phyloP scores from a whole-genome alignment of 2,888 invertebrate genomes.

The Nomada lathburiana region DNA sequence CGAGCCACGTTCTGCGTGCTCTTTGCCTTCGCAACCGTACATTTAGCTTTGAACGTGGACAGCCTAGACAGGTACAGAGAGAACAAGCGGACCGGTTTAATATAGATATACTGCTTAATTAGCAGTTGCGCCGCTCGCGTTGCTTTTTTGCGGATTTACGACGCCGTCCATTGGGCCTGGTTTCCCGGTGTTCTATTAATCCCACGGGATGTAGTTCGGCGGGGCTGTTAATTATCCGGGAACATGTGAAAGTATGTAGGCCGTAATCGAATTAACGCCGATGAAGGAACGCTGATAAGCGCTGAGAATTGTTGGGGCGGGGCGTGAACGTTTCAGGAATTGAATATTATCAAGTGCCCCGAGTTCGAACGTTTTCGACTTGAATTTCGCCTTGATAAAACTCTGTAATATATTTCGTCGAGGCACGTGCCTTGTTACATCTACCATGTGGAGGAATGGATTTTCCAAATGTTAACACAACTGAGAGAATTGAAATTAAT shows the following conservation, averaged over 20 bases:
- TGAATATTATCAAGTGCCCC: not conserved
- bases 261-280: slow-evolving; percentile 47
- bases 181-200: slow-evolving; percentile 28
- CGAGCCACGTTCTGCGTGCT: slow-evolving; percentile 59
- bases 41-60: slow-evolving; percentile 61
- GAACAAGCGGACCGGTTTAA: slow-evolving; percentile 64
- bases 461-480: too few species aligned
- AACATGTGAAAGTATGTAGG: slow-evolving; percentile 43
- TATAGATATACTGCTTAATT: slow-evolving; percentile 65
- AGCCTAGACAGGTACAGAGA: slow-evolving; percentile 65
- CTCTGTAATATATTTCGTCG: too few species aligned
- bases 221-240: slow-evolving; percentile 42
- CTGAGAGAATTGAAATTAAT: too few species aligned
- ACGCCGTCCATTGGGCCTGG: slow-evolving; percentile 19
- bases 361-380: not conserved
- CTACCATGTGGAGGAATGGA: too few species aligned
- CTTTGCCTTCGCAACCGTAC: slow-evolving; percentile 55
- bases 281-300: slow-evolving; percentile 20
- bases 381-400: not conserved
- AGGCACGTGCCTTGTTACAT: too few species aligned
- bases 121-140: slow-evolving; percentile 43
- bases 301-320: not conserved
- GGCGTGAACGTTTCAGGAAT: not conserved
- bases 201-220: slow-evolving; percentile 36
- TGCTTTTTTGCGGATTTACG: slow-evolving; percentile 42